Base-by-base conservation (phyloP, 2,888 invertebrate genomes). In the Drosophila flavopinicola region DNA sequence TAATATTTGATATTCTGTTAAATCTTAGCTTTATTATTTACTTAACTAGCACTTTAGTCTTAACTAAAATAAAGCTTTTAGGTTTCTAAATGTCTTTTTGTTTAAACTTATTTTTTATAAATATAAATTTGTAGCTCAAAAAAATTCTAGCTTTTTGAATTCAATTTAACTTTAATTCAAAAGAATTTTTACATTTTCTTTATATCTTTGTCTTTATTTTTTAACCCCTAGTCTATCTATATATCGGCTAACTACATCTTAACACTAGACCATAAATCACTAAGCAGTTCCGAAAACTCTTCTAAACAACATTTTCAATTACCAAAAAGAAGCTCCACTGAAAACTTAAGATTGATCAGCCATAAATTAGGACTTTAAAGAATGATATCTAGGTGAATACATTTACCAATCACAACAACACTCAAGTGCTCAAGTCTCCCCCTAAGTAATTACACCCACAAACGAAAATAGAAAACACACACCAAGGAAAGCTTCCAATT, bases 321-420 rank as follows among this genome's bases (percentile, higher is more conserved):
- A 7, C n/a, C n/a, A n/a, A 0, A 5, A 3, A 13, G 27, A 15
- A 29, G 6, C 17, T 23, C 9, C 6, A 45, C 4, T 17, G 5
- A 11, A 37, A 15, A 51, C 52, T 23, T 15, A 1, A 20, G 29
- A 35, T 20, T 54, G 49, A 37, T 51, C 32, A 25, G 11, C 32
- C 42, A 57, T 75, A 75, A 78, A 74, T 75, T 53, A 42, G 41
- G 52, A 52, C 35, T 58, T 58, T 72, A 15, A 30, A 30, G 29
- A 27, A 49, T 35, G 45, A 39, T 49, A 42, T 37, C 48, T 33
- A 30, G 25, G 11, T 44, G 44, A 49, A 66, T 20, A 27, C 61
- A 17, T 10, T 6, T 20, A 10, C 29, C 44, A 33, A 59, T 59
- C 47, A 76, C 23, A 71, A 39, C 52, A 70, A 42, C 44, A 47